A percentile compares a stretch with the other conserved stretches of the same genome.
Evolutionary conservation across 2,797 vertebrate genomes (phyloP).

Genomic region (Siniperca obscura): DNA sequence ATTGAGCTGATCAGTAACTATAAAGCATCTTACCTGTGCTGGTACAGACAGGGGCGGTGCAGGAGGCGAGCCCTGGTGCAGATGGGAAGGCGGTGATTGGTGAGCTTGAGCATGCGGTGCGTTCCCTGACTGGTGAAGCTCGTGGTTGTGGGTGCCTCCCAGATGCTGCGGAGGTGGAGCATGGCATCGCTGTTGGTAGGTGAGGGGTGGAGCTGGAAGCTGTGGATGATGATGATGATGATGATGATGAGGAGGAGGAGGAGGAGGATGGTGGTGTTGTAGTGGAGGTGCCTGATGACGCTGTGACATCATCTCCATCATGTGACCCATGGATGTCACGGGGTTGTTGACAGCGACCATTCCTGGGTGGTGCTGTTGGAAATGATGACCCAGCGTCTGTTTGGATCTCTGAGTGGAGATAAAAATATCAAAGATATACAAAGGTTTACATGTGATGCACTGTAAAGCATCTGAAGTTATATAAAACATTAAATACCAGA

Average conservation of each 20-base stretch:
- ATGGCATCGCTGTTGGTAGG: constrained; percentile 92
- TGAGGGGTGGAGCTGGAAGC: constrained; percentile 86
- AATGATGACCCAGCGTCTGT: constrained; percentile 89
- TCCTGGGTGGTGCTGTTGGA: constrained; percentile 83
- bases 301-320: constrained; percentile 97
- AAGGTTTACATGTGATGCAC: not conserved
- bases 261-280: constrained; percentile 89
- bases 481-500: not conserved
- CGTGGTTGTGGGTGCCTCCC: constrained; percentile 84
- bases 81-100: constrained; percentile 90
- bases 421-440: not conserved
- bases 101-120: constrained; percentile 90
- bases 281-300: constrained; percentile 90
- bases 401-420: constrained; percentile 89
- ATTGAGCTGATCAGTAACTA: not conserved
- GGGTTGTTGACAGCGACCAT: constrained; percentile 88
- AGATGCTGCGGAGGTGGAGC: constrained; percentile 85
- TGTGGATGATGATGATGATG: constrained; percentile 64
- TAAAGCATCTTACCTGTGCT: constrained; percentile 73
- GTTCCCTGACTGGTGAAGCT: constrained; percentile 89
- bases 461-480: not conserved
- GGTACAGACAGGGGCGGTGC: constrained; percentile 87
- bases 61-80: constrained; percentile 87
- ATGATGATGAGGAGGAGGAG: constrained; percentile 59
- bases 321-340: constrained; percentile 91